These are phyloP conservation scores for Enteromius argenteus DNA, from an alignment of 2,797 vertebrate genomes.

Conservation along the genomic window DNA sequence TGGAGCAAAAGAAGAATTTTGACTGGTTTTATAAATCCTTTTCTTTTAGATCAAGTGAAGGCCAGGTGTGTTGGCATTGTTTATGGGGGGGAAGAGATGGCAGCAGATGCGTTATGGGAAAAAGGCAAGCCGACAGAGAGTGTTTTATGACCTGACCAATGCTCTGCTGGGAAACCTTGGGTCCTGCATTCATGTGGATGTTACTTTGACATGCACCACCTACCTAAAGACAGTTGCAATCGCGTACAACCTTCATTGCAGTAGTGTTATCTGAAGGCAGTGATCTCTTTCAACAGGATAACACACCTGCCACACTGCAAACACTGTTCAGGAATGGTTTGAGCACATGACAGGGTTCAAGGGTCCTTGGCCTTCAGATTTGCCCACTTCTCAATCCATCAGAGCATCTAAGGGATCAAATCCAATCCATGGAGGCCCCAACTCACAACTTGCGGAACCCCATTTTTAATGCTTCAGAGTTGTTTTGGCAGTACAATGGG, in stretches of 20 bases:
- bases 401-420: neutral
- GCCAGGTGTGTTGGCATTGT: neutral
- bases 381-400: neutral
- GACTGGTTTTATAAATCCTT: neutral
- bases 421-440: neutral
- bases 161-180: neutral
- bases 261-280: neutral
- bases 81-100: neutral
- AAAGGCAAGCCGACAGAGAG: neutral
- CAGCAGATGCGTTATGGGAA: neutral
- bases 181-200: neutral
- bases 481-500: neutral
- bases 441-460: neutral
- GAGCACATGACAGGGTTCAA: neutral
- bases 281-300: neutral
- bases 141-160: neutral
- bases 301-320: neutral
- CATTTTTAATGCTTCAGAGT: neutral
- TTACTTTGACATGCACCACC: neutral
- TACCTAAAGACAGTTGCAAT: neutral
- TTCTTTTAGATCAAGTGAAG: conserved; percentile 3
- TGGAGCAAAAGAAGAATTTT: neutral
- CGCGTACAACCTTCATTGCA: neutral
- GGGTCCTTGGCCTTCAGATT: neutral
- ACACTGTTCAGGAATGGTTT: neutral